These are phyloP conservation scores for Ernsta delagoae DNA, from an alignment of 2,888 invertebrate genomes.

Conservation along the genomic window DNA sequence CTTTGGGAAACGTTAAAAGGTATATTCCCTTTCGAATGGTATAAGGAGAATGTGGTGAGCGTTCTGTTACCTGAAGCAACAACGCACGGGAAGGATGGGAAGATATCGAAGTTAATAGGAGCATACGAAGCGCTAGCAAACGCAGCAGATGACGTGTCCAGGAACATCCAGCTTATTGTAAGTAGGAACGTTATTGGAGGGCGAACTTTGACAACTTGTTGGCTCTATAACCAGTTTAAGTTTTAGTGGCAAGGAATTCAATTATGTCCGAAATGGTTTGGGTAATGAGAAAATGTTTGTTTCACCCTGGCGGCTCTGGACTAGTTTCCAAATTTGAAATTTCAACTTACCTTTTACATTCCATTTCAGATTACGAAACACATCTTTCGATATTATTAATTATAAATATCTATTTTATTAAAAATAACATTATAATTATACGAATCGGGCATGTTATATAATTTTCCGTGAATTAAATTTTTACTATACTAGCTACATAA, in stretches of 20 bases:
- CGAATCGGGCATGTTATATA: too few relatives aligned
- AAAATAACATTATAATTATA: too few relatives aligned
- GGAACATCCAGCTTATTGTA: conserved; percentile 29
- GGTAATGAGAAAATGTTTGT: conserved; percentile 34
- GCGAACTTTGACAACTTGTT: conserved; percentile 27
- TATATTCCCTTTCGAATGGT: conserved; percentile 16
- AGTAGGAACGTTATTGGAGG: conserved; percentile 32
- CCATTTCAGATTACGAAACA: not conserved
- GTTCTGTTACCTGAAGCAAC: conserved; percentile 17
- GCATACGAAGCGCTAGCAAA: conserved; percentile 25
- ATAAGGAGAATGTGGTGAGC: conserved; percentile 1
- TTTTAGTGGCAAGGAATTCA: conserved; percentile 32
- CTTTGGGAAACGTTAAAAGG: conserved; percentile 5
- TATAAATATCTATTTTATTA: too few relatives aligned
- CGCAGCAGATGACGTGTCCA: conserved; percentile 25
- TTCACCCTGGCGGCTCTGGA: not conserved
- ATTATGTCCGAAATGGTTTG: conserved; percentile 25
- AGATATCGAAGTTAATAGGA: conserved; percentile 21
- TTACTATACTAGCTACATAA: too few relatives aligned
- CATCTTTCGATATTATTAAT: too few relatives aligned
- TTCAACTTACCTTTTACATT: not conserved
- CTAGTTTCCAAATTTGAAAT: conserved; percentile 16
- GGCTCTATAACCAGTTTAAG: conserved; percentile 34
- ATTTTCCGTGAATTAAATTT: too few relatives aligned
- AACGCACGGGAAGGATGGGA: not conserved